Percentiles rank a stretch among this genome's conserved stretches.
phyloP scores from a whole-genome alignment of 2,113 vertebrate genomes.

The Pedionomus torquatus region DNA sequence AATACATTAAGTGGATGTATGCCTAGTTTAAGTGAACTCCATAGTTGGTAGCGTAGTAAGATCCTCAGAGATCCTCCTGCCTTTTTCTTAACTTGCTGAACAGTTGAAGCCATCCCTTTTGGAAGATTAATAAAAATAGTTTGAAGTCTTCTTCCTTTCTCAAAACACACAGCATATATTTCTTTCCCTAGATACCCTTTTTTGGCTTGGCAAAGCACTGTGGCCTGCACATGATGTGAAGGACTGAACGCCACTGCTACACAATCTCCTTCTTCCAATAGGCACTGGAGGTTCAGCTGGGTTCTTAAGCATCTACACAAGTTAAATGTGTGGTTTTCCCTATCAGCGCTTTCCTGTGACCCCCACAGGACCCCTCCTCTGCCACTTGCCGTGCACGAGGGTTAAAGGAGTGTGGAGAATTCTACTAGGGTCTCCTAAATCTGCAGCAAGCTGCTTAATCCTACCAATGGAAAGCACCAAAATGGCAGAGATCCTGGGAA shows the following conservation, averaged over 20 bases:
- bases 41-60: background rate
- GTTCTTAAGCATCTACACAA: background rate
- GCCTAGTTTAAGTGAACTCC: background rate
- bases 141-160: background rate
- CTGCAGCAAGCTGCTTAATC: background rate
- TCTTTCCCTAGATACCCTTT: background rate
- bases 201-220: background rate
- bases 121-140: background rate
- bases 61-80: background rate
- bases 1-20: background rate
- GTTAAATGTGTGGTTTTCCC: background rate
- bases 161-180: background rate
- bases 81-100: background rate
- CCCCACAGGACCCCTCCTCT: background rate
- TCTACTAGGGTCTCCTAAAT: background rate
- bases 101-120: background rate
- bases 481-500: background rate
- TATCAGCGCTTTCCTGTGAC: background rate
- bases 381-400: fast-evolving
- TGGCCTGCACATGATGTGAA: background rate
- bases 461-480: background rate
- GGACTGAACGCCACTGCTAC: background rate
- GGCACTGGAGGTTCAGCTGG: background rate
- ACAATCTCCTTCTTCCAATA: background rate
- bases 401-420: background rate